These are phyloP conservation scores for Toxonevra muliebris DNA, from an alignment of 2,888 invertebrate genomes.

Conservation along the genomic window DNA sequence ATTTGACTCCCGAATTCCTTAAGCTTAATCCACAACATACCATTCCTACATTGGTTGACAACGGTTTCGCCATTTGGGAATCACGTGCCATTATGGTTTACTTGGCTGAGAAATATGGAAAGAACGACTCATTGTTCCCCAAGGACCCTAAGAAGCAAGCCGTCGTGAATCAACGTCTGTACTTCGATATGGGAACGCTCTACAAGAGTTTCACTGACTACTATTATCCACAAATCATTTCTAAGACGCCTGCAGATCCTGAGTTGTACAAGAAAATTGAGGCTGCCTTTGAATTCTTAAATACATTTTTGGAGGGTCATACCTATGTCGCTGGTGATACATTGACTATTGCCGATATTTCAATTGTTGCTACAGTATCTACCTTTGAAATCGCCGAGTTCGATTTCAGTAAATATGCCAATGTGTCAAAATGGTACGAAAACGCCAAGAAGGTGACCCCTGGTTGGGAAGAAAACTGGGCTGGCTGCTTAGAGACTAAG, in stretches of 20 bases:
- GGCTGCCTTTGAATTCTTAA: constrained; percentile 74
- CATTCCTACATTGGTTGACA: constrained; percentile 84
- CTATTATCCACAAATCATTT: constrained; percentile 74
- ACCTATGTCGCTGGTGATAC: constrained; percentile 78
- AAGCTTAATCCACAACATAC: constrained; percentile 86
- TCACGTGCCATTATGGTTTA: constrained; percentile 85
- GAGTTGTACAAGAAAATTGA: constrained; percentile 76
- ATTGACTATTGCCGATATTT: constrained; percentile 81
- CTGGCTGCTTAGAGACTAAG: constrained; percentile 15
- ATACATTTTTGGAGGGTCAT: constrained; percentile 76
- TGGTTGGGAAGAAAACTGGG: constrained; percentile 65
- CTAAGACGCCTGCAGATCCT: constrained; percentile 71
- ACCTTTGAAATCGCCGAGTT: constrained; percentile 73
- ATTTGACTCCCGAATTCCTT: constrained; percentile 74
- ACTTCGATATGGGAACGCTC: constrained; percentile 82
- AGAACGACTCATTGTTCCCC: constrained; percentile 77
- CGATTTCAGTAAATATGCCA: constrained; percentile 74
- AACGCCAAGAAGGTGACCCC: constrained; percentile 70
- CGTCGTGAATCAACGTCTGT: constrained; percentile 79
- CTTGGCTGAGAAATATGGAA: constrained; percentile 81
- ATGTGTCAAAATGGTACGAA: constrained; percentile 73
- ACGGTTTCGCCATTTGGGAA: constrained; percentile 83
- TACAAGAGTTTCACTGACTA: constrained; percentile 76
- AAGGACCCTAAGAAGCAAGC: constrained; percentile 81
- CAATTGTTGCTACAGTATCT: constrained; percentile 73